Evolutionary conservation across 2,888 invertebrate genomes (phyloP), one percentile per base, ranked within the genome.

Genomic region (Bruchidius siliquastri): DNA sequence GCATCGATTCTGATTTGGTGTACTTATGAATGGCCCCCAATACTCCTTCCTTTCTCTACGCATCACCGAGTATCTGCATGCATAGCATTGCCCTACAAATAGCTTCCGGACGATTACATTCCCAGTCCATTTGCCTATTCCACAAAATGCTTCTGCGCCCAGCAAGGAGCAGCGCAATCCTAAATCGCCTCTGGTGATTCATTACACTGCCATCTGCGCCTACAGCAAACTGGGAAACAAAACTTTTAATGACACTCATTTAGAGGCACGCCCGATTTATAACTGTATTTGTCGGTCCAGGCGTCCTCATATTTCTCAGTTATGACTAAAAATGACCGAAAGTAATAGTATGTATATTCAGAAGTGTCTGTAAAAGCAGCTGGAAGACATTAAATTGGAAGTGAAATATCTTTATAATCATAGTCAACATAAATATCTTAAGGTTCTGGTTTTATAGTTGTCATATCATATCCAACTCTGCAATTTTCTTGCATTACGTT

Each of bases 151-250:
- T 18, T 49, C 18, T 18, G 49, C 18, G 13, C 13, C 49, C 49
- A 49, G 49, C 49, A 49, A 49, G 49, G 49, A 49, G 49, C 49
- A 49, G 49, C 8, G 49, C 69, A 73, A 71, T 73, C 70, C 30
- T 26, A 67, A 68, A 30, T 18, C 4, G 71, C 73, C 71, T 8
- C 20, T 20, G 67, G 73, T 67, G 20, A 71, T 73, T 71, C 73
- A 73, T 73, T 73, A 73, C 73, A 49, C 49, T 1, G 66, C 73
- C 73, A 73, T 73, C 71, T 73, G 73, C 73, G 69, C 71, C 69
- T 26, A 71, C 68, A 69, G 67, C 73, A 69, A 71, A 71, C 30
- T 73, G 69, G 71, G 69, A 73, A 73, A 71, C 71, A 73, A 73
- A 73, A 71, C 32, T 73, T 71, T 73, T 71, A 73, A 73, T 73